These are phyloP conservation scores for Phragmatobia fuliginosa DNA, from an alignment of 2,888 invertebrate species.

Conservation along the genomic window DNA sequence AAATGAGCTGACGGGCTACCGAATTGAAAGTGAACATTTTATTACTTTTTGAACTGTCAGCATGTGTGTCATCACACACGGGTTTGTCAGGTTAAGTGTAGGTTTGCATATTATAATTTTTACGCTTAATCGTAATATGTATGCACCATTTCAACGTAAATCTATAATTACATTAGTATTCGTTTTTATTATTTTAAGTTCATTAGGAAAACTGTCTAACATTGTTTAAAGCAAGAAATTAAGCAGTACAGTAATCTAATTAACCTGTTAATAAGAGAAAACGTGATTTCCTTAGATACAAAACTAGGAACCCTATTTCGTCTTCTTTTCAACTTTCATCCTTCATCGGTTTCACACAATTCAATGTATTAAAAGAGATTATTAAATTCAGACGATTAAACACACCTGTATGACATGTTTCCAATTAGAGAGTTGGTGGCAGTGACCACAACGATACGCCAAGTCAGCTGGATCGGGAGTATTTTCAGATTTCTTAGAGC, in stretches of 20 bases:
- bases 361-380: not conserved
- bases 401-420: slow-evolving; percentile 94
- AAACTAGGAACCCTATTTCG: not conserved
- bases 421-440: slow-evolving; percentile 94
- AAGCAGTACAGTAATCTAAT: not conserved
- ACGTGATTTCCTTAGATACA: not conserved
- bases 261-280: not conserved
- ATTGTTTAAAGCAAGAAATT: not conserved
- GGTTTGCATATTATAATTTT: not conserved
- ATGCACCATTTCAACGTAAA: not conserved
- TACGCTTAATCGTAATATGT: not conserved
- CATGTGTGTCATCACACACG: not conserved
- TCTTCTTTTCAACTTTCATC: not conserved
- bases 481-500: slow-evolving; percentile 69
- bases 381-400: slow-evolving; percentile 23
- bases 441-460: slow-evolving; percentile 91
- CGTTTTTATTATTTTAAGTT: not conserved
- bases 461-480: slow-evolving; percentile 78
- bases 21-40: not conserved
- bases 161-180: not conserved
- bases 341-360: not conserved
- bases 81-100: not conserved
- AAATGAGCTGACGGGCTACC: not conserved
- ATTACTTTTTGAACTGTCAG: too few species aligned
- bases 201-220: not conserved